These are phyloP conservation scores for Chouioia cunea DNA, from an alignment of 2,888 invertebrate genomes.

Conservation along the genomic window DNA sequence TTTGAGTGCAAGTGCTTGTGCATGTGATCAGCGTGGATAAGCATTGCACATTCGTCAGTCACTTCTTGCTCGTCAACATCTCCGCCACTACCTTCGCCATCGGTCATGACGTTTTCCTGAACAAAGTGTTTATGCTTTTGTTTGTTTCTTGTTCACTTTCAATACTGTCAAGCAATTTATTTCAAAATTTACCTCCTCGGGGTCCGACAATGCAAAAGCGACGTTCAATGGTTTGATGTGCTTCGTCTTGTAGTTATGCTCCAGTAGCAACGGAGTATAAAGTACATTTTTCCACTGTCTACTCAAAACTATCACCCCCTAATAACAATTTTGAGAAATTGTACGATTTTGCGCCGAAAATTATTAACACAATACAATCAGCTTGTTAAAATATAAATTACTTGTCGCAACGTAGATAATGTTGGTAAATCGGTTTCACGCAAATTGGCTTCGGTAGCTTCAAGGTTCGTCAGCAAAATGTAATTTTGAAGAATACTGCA, in stretches of 20 bases:
- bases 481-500: slow-evolving; percentile 90
- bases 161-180: too few relatives aligned
- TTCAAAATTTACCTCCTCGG: slow-evolving; percentile 77
- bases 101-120: slow-evolving; percentile 73
- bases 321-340: slow-evolving; percentile 49
- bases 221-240: slow-evolving; percentile 87
- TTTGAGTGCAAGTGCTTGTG: slow-evolving; percentile 63
- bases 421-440: slow-evolving; percentile 87
- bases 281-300: slow-evolving; percentile 97
- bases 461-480: slow-evolving; percentile 81
- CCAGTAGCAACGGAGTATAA: slow-evolving; percentile 91
- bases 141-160: too few relatives aligned
- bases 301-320: slow-evolving; percentile 96
- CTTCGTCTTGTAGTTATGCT: slow-evolving; percentile 89
- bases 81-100: slow-evolving; percentile 73
- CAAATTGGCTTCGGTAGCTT: slow-evolving; percentile 85
- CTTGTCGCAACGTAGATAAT: slow-evolving; percentile 88
- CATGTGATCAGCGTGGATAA: slow-evolving; percentile 71
- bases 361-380: slow-evolving; percentile 2
- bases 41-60: slow-evolving; percentile 80
- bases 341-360: not conserved
- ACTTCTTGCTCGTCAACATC: slow-evolving; percentile 75
- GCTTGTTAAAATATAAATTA: slow-evolving; percentile 59
- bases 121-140: slow-evolving; percentile 48
- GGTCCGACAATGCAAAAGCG: slow-evolving; percentile 87